Percentiles rank a stretch among this genome's conserved stretches.
phyloP scores from a whole-genome alignment of 1,140 invertebrate genomes.

The Gyrodactylus bullatarudis region DNA sequence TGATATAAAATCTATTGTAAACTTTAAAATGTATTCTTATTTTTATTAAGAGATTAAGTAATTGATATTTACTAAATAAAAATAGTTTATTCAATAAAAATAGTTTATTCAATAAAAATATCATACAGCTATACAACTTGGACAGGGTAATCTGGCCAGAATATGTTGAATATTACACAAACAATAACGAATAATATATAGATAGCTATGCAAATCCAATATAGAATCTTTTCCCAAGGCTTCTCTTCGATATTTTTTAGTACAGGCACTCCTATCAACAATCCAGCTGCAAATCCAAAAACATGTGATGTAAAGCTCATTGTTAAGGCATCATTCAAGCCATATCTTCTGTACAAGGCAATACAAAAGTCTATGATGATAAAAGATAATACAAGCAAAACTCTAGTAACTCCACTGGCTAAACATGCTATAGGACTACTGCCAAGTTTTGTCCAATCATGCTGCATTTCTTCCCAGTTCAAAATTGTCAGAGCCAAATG shows the following conservation, averaged over 20 bases:
- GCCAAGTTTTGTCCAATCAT: slow-evolving; percentile 2
- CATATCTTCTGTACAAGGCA: slow-evolving; percentile 15
- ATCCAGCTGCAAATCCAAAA: slow-evolving; percentile 15
- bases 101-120: background rate
- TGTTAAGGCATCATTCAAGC: slow-evolving; percentile 2
- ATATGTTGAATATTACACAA: slow-evolving; percentile 15
- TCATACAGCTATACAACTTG: background rate
- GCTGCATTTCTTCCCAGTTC: slow-evolving; percentile 12
- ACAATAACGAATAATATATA: slow-evolving; percentile 14
- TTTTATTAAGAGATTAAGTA: too few species aligned
- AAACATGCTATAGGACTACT: background rate
- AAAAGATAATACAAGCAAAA: background rate
- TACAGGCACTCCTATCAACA: slow-evolving; percentile 16
- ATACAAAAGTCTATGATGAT: slow-evolving; percentile 14
- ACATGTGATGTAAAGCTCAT: slow-evolving; percentile 17
- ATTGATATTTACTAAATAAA: background rate
- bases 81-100: background rate
- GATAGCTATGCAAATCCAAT: slow-evolving; percentile 14
- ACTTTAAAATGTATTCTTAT: too few species aligned
- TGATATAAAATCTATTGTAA: too few species aligned
- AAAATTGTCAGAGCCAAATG: slow-evolving; percentile 71
- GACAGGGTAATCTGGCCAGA: slow-evolving; percentile 10
- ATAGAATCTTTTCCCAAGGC: slow-evolving; percentile 17
- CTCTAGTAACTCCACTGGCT: background rate
- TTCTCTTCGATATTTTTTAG: slow-evolving; percentile 16